Conservation (phyloP, 2,888 invertebrate genomes). For the Nezara viridula region DNA sequence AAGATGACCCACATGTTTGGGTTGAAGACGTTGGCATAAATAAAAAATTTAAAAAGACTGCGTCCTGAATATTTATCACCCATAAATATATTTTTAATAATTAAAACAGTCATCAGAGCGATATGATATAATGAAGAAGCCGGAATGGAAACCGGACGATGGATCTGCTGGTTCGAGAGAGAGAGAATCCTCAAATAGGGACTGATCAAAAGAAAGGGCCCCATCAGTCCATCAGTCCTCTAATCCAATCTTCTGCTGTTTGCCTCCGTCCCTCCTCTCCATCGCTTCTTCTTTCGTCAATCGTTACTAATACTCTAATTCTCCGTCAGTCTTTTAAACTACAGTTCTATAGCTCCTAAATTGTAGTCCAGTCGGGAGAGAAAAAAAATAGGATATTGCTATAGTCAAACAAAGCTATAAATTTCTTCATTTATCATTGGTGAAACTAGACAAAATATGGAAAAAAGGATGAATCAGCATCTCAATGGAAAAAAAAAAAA, state of each 20-base stretch:
- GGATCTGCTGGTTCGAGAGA: neutral
- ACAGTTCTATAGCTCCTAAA: neutral
- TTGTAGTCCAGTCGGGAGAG: neutral
- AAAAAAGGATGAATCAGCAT: too few relatives aligned
- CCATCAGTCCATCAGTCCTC: neutral
- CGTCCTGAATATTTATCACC: too few relatives aligned
- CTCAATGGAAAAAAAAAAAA: too few relatives aligned
- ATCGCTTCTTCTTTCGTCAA: neutral
- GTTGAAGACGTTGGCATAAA: too few relatives aligned
- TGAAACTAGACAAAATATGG: too few relatives aligned
- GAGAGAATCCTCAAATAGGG: neutral
- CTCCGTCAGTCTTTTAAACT: neutral
- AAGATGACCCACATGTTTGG: too few relatives aligned
- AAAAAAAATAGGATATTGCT: too few relatives aligned
- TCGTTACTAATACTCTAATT: conserved; percentile 1
- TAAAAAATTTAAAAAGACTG: too few relatives aligned
- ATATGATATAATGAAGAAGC: too few relatives aligned
- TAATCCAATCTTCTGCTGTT: conserved; percentile 21
- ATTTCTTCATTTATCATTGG: neutral
- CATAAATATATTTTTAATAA: too few relatives aligned
- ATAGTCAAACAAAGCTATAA: neutral
- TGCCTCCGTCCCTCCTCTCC: neutral
- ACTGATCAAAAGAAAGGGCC: neutral
- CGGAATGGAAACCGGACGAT: neutral
- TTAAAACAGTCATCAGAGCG: too few relatives aligned